Percentiles rank a stretch among this genome's conserved stretches.
Evolutionary conservation across 2,113 vertebrate genomes (phyloP).

Genomic region (Pelobates fuscus): DNA sequence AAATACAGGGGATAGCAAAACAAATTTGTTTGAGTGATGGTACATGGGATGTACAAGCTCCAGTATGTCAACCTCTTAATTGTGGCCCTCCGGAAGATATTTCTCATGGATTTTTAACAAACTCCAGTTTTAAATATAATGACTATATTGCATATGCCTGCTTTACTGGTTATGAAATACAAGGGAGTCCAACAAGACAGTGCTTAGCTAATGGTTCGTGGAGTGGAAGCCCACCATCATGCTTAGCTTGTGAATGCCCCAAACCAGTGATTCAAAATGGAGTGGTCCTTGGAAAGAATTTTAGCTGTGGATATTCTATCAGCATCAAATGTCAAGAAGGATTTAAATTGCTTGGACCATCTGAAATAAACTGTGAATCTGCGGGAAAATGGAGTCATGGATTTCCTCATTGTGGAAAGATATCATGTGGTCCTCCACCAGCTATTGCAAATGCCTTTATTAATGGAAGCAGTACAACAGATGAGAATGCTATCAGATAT

Average conservation of each 20-base stretch:
- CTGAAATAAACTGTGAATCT: slow-evolving; percentile 79
- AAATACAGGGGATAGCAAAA: slow-evolving; percentile 66
- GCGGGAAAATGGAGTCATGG: slow-evolving; percentile 84
- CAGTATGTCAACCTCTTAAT: slow-evolving; percentile 74
- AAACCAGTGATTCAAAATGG: slow-evolving; percentile 77
- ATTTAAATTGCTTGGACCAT: slow-evolving; percentile 80
- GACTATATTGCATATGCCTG: slow-evolving; percentile 83
- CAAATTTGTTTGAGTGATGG: slow-evolving; percentile 80
- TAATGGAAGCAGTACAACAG: slow-evolving; percentile 70
- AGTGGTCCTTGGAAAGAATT: slow-evolving; percentile 66
- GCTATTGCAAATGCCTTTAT: slow-evolving; percentile 77
- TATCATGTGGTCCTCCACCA: slow-evolving; percentile 78
- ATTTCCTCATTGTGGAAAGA: slow-evolving; percentile 78
- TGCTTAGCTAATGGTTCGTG: slow-evolving; percentile 84
- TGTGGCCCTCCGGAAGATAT: slow-evolving; percentile 90
- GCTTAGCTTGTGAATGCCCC: slow-evolving; percentile 78
- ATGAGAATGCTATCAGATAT: slow-evolving; percentile 80
- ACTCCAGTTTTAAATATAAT: slow-evolving; percentile 80
- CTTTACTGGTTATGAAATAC: slow-evolving; percentile 82
- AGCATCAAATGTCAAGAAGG: slow-evolving; percentile 81
- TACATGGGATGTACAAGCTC: slow-evolving; percentile 79
- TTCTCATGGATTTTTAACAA: slow-evolving; percentile 84
- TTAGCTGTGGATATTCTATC: slow-evolving; percentile 76
- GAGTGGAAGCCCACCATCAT: slow-evolving; percentile 81
- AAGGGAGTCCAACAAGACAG: slow-evolving; percentile 75